Base-by-base conservation (phyloP, 2,888 invertebrate genomes). In the Drosophila pegasa region DNA sequence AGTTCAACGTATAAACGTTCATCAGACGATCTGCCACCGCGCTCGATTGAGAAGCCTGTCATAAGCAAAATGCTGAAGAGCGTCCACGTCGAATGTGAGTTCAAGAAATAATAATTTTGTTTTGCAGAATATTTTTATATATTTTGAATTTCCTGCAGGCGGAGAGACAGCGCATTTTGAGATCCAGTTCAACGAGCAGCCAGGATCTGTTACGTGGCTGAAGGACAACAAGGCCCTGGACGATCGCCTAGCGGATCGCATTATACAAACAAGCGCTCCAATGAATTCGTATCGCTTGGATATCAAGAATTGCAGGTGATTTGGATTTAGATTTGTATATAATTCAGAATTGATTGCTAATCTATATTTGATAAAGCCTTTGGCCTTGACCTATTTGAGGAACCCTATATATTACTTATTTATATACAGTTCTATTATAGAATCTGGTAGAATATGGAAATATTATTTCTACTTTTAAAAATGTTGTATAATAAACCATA, bases 141-240 rank as follows among this genome's bases (percentile, higher is more conserved):
- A 5, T 20, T 6, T 41, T 2, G 3, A 7, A 2, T 25, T 35
- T 16, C 16, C 69, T 71, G 27, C 61, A 97, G 97, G 97, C 90
- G 97, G 97, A 54, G 96, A 97, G 90, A 95, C 94, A 88, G 97
- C 97, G 40, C 92, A 93, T 70, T 97, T 98, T 92, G 96, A 97
- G 92, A 96, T 97, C 90, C 94, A 95, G 75, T 93, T 97, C 71
- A 94, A 94, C 71, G 93, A 94, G 20, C 93, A 93, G 51, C 94
- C 95, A 2, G 94, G 94, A 14, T 93, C 94, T 37, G 95, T 98
- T 71, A 95, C 94, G 14, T 98, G 98, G 98, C 91, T 98, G 77
- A 97, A 97, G 92, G 96, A 98, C 92, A 98, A 98, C 93, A 95
- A 95, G 91, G 95, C 96, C 0, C 90, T 98, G 81, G 94, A 95